Percentiles rank a stretch among this genome's conserved stretches.
Evolutionary conservation across 2,113 vertebrate species (phyloP).

Genomic region (Campylorhamphus procurvoides): DNA sequence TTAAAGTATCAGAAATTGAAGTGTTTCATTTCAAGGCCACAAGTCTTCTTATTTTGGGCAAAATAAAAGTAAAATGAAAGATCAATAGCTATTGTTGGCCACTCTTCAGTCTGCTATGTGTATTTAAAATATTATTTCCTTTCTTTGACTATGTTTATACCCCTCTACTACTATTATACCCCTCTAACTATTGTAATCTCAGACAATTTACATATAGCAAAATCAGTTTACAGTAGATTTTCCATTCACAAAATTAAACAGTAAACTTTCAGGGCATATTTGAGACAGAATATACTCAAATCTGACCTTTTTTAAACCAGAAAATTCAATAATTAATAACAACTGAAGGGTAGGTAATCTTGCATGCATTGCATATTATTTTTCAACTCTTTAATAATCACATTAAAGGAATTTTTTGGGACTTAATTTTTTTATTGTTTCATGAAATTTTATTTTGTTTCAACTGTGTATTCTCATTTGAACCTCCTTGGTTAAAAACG

Average conservation of each 20-base stretch:
- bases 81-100: neutral
- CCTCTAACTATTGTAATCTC: neutral
- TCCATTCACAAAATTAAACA: neutral
- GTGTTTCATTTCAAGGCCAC: neutral
- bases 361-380: neutral
- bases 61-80: neutral
- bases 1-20: neutral
- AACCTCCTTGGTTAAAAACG: neutral
- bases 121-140: neutral
- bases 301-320: accelerated
- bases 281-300: neutral
- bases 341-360: neutral
- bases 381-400: neutral
- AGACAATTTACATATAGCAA: neutral
- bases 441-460: neutral
- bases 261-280: neutral
- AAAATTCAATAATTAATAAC: neutral
- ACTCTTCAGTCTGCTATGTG: neutral
- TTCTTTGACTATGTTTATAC: neutral
- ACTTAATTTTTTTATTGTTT: neutral
- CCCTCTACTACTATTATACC: neutral
- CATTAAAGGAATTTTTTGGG: neutral
- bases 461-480: neutral
- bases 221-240: neutral
- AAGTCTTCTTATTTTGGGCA: neutral